Evolutionary conservation across 2,797 vertebrate species (phyloP).

Genomic region (Oreochromis mossambicus): DNA sequence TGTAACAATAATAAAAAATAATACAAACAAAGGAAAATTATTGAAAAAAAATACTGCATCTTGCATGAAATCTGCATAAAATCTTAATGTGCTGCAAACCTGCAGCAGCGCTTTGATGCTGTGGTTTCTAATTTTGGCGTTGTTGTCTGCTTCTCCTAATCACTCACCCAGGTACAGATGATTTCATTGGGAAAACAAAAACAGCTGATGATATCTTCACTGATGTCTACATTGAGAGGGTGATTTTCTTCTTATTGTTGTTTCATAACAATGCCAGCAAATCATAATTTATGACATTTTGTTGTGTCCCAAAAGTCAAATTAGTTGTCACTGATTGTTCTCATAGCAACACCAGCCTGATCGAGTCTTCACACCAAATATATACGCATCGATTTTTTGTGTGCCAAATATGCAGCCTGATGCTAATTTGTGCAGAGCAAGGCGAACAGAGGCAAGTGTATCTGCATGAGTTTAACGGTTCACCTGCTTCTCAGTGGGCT

Average conservation of each 20-base stretch:
- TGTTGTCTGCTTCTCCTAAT: background rate
- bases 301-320: background rate
- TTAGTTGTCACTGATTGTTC: background rate
- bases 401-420: background rate
- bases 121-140: background rate
- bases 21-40: background rate
- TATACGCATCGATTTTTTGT: background rate
- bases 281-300: background rate
- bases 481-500: background rate
- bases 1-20: background rate
- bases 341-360: background rate
- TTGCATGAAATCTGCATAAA: background rate
- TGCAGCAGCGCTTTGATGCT: background rate
- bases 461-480: background rate
- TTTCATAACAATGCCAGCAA: accelerated
- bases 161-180: background rate
- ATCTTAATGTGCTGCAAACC: background rate
- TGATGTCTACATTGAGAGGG: background rate
- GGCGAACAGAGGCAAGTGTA: background rate
- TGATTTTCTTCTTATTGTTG: background rate
- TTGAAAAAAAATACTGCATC: too few species aligned
- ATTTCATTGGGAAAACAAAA: background rate
- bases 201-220: background rate
- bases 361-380: background rate
- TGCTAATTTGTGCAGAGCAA: background rate